These are phyloP conservation scores for Spizaetus ornatus DNA, from an alignment of 2,113 vertebrate genomes.

Conservation along the genomic window DNA sequence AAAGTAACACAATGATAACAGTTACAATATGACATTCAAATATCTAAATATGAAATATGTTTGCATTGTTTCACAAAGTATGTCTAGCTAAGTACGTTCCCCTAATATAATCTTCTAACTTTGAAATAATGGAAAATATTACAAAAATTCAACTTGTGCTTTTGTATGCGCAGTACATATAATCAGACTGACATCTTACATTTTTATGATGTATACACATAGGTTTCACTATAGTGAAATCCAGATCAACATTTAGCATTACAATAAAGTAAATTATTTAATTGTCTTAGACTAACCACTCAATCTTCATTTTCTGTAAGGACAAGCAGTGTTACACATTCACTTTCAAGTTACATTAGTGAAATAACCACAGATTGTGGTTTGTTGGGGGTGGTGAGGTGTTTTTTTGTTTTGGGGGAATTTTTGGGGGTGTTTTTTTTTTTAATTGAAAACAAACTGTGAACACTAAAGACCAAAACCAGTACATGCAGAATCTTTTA, in stretches of 20 bases:
- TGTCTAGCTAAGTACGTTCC: background rate
- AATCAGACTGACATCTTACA: background rate
- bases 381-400: background rate
- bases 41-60: background rate
- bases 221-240: background rate
- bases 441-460: background rate
- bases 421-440: too few relatives aligned
- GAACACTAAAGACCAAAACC: background rate
- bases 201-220: background rate
- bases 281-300: background rate
- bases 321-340: background rate
- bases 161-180: background rate
- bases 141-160: background rate
- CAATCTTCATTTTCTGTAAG: background rate
- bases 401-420: too few relatives aligned
- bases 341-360: background rate
- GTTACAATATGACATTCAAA: background rate
- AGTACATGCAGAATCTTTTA: background rate
- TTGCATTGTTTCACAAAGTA: background rate
- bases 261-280: background rate
- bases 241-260: background rate
- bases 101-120: background rate
- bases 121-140: background rate
- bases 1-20: conserved; percentile 7
- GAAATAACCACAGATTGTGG: background rate